A percentile compares a stretch with the other conserved stretches of the same genome.
phyloP scores from a whole-genome alignment of 1,140 invertebrate species.

The Monochamus saltuarius region DNA sequence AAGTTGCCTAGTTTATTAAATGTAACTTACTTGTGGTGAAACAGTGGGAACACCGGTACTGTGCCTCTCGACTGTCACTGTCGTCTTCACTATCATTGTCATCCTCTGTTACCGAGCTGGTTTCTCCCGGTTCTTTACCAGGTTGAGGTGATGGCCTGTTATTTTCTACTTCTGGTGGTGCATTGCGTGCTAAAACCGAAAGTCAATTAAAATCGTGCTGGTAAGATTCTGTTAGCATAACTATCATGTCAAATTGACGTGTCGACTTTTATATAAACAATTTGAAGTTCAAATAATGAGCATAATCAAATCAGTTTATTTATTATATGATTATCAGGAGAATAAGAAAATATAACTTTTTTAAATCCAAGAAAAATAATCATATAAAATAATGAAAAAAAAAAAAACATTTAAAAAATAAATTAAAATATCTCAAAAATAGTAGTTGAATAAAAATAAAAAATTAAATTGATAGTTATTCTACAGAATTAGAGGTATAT shows the following conservation, averaged over 20 bases:
- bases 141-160: conserved; percentile 63
- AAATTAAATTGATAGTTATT: too few relatives aligned
- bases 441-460: too few relatives aligned
- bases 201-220: not conserved
- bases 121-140: conserved; percentile 64
- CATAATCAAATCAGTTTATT: too few relatives aligned
- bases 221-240: conserved; percentile 13
- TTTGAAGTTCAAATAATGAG: conserved; percentile 43
- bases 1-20: too few relatives aligned
- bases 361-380: too few relatives aligned
- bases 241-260: not conserved
- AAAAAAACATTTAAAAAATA: too few relatives aligned
- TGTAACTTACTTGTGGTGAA: conserved; percentile 65
- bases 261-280: conserved; percentile 31
- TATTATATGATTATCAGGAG: not conserved
- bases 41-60: conserved; percentile 56
- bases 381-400: too few relatives aligned
- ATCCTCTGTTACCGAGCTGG: conserved; percentile 92
- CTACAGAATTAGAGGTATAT: too few relatives aligned
- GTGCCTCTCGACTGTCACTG: conserved; percentile 81
- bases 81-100: conserved; percentile 85
- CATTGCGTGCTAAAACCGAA: conserved; percentile 22
- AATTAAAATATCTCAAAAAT: too few relatives aligned
- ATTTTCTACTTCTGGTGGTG: conserved; percentile 55
- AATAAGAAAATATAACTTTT: not conserved